Base-by-base conservation (phyloP, 2,888 invertebrate species). In the Caenorhabditis sp. region DNA sequence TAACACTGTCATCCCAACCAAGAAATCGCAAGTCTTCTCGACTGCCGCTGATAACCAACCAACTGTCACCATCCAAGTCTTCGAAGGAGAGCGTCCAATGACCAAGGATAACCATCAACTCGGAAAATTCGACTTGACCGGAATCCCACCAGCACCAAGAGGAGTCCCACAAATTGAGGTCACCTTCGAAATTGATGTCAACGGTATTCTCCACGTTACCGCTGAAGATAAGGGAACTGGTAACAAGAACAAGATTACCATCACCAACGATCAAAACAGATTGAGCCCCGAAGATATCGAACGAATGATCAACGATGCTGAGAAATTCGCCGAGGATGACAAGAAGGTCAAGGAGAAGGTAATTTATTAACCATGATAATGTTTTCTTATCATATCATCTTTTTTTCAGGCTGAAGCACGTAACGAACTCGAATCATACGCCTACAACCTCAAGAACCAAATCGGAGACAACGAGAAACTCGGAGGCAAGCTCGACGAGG, bases 171-270 rank as follows among this genome's bases (percentile, higher is more conserved):
- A 87, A 75, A 85, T 87, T 60, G 85, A 86, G 70, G 86, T 80
- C 20, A 89, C 90, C 23, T 90, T 90, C 81, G 90, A 90, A 80
- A 90, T 90, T 69, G 90, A 90, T 73, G 92, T 91, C 84, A 89
- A 90, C 80, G 90, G 87, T 54, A 85, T 87, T 63, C 85, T 90
- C 10, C 88, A 90, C 87, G 95, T 97, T 69, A 94, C 95, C 31
- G 99, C 99, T 23, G 97, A 99, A 89, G 97, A 99, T 89, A 99
- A 99, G 90, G 97, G 97, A 73, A 97, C 99, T 56, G 97, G 97
- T 69, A 97, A 96, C 91, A 92, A 95, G 87, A 96, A 99, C 88
- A 95, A 97, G 91, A 97, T 99, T 88, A 95, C 95, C 73, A 99
- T 99, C 89, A 97, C 97, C 83, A 97, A 99, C 88, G 97, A 97